Percentiles rank a stretch among this genome's conserved stretches.
phyloP scores from a whole-genome alignment of 2,888 invertebrate genomes.

The Eilema caniola region DNA sequence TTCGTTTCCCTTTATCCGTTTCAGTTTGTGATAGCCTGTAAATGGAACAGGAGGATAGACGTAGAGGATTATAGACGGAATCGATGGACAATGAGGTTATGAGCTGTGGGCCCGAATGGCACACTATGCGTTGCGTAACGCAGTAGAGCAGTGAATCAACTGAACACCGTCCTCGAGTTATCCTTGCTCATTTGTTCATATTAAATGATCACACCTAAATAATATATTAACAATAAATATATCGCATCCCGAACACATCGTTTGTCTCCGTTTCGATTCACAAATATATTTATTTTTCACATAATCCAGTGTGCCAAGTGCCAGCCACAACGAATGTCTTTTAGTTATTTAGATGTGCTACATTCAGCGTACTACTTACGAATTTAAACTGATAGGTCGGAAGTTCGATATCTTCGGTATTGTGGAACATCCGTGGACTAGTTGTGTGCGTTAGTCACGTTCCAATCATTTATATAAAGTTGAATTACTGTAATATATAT shows the following conservation, averaged over 20 bases:
- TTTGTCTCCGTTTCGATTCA: not conserved
- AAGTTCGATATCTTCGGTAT: constrained; percentile 41
- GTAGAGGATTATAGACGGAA: constrained; percentile 65
- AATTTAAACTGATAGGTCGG: constrained; percentile 50
- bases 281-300: not conserved
- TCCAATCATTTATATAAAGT: constrained; percentile 46
- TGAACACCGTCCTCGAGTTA: constrained; percentile 20
- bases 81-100: constrained; percentile 78
- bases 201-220: not conserved
- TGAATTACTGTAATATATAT: constrained; percentile 50
- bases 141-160: constrained; percentile 33
- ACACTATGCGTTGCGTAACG: constrained; percentile 21
- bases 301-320: constrained; percentile 2
- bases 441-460: constrained; percentile 49
- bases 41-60: constrained; percentile 55
- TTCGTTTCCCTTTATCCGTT: constrained; percentile 41
- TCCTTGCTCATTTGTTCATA: not conserved
- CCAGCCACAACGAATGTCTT: constrained; percentile 29
- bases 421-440: constrained; percentile 38
- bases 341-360: constrained; percentile 48
- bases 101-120: constrained; percentile 63
- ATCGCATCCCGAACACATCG: not conserved
- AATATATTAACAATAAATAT: not conserved
- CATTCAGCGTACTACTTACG: constrained; percentile 46
- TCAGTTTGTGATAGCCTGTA: constrained; percentile 43